phyloP scores from a whole-genome alignment of 2,113 vertebrate species.

The Tragulus kanchil region DNA sequence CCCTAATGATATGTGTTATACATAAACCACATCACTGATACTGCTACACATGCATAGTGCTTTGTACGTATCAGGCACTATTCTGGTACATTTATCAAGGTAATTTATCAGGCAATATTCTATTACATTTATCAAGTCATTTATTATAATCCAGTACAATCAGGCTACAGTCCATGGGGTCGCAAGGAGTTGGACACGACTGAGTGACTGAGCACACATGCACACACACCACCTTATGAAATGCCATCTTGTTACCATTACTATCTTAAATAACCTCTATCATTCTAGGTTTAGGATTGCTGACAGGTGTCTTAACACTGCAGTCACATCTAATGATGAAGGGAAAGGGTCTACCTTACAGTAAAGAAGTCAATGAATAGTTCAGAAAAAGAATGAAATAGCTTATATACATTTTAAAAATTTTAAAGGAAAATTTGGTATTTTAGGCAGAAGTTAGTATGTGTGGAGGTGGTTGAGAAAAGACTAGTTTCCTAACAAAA shows the following conservation, averaged over 20 bases:
- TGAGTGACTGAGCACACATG: not conserved
- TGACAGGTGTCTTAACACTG: not conserved
- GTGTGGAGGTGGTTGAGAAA: not conserved
- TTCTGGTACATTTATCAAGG: not conserved
- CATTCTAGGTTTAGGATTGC: not conserved
- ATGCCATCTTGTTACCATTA: not conserved
- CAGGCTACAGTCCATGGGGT: not conserved
- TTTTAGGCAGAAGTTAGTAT: not conserved
- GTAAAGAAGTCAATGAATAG: not conserved
- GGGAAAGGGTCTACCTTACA: not conserved
- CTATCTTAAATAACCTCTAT: constrained; percentile 13
- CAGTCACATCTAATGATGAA: not conserved
- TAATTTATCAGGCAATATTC: too few relatives aligned
- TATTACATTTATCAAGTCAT: not conserved
- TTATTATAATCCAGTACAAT: not conserved
- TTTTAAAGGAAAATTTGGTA: constrained; percentile 11
- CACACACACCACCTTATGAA: not conserved
- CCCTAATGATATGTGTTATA: not conserved
- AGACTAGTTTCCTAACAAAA: constrained; percentile 57
- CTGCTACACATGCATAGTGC: too few relatives aligned
- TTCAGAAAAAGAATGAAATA: not conserved
- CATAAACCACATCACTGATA: not conserved
- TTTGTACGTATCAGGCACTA: not conserved
- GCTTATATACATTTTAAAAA: not conserved
- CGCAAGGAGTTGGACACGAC: not conserved